Evolutionary conservation across 2,888 invertebrate genomes (phyloP).

Genomic region (Xanthia icteritia): DNA sequence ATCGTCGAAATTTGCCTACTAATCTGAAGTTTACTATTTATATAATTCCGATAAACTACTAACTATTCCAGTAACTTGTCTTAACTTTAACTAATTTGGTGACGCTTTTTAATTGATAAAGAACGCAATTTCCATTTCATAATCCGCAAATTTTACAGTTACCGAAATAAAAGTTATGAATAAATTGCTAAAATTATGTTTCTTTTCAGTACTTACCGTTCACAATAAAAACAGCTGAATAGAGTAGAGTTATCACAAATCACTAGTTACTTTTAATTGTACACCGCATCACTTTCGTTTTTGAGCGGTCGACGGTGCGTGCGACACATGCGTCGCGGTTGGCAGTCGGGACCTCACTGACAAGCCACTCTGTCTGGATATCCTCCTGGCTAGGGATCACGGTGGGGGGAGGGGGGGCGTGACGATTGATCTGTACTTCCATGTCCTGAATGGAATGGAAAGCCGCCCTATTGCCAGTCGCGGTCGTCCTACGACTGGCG

Average conservation of each 20-base stretch:
- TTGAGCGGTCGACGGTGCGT: constrained; percentile 61
- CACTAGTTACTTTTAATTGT: constrained; percentile 77
- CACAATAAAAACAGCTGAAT: constrained; percentile 67
- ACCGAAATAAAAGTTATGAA: not conserved
- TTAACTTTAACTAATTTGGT: constrained; percentile 46
- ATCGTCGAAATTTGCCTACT: constrained; percentile 61
- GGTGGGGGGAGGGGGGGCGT: constrained; percentile 72
- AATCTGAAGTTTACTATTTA: constrained; percentile 64
- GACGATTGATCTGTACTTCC: constrained; percentile 86
- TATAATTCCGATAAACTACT: constrained; percentile 64
- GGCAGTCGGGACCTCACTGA: constrained; percentile 80
- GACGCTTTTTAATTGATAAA: constrained; percentile 27
- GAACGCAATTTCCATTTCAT: constrained; percentile 6
- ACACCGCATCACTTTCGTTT: constrained; percentile 83
- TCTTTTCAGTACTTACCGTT: constrained; percentile 73
- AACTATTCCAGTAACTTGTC: not conserved
- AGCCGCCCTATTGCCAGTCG: constrained; percentile 73
- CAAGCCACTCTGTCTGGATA: constrained; percentile 71
- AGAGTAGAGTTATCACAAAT: constrained; percentile 67
- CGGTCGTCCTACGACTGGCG: constrained; percentile 49
- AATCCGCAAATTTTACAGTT: not conserved
- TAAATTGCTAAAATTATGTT: not conserved
- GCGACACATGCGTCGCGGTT: constrained; percentile 72
- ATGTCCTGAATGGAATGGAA: constrained; percentile 81
- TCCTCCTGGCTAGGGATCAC: constrained; percentile 76